Conservation (phyloP, 1,140 invertebrate genomes). For the Lepidotrigona ventralis region DNA sequence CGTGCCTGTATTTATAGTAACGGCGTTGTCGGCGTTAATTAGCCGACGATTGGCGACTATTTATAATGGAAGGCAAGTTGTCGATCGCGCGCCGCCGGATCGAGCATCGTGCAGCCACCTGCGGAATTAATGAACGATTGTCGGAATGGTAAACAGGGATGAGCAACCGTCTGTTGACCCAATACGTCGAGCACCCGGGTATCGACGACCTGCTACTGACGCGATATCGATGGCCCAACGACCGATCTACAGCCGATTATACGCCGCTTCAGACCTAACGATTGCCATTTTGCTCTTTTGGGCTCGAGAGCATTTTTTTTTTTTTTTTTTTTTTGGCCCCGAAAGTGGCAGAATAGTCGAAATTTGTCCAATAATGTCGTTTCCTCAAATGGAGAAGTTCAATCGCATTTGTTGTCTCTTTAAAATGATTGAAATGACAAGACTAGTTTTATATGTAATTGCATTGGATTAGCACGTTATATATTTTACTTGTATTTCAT, state of each 20-base stretch:
- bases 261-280: neutral
- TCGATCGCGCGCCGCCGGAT: neutral
- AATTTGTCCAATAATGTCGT: too few relatives aligned
- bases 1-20: constrained; percentile 22
- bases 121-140: constrained; percentile 47
- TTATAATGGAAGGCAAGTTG: constrained; percentile 28
- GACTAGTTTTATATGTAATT: too few relatives aligned
- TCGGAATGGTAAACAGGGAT: constrained; percentile 46
- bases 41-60: constrained; percentile 48
- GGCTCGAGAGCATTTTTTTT: neutral
- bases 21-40: constrained; percentile 35
- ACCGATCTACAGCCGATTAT: neutral
- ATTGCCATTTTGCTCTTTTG: neutral
- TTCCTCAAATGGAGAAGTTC: too few relatives aligned
- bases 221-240: neutral
- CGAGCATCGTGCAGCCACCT: constrained; percentile 36
- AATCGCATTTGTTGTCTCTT: too few relatives aligned
- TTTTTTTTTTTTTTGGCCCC: too few relatives aligned
- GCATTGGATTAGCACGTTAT: too few relatives aligned
- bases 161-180: constrained; percentile 36
- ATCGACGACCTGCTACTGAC: neutral
- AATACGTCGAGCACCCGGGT: neutral
- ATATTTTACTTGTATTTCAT: too few relatives aligned
- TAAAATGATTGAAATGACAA: too few relatives aligned
- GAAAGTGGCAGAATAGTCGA: too few relatives aligned